These are phyloP conservation scores for Telmatochromis brachygnathus DNA, from an alignment of 2,113 vertebrate genomes.

Conservation along the genomic window DNA sequence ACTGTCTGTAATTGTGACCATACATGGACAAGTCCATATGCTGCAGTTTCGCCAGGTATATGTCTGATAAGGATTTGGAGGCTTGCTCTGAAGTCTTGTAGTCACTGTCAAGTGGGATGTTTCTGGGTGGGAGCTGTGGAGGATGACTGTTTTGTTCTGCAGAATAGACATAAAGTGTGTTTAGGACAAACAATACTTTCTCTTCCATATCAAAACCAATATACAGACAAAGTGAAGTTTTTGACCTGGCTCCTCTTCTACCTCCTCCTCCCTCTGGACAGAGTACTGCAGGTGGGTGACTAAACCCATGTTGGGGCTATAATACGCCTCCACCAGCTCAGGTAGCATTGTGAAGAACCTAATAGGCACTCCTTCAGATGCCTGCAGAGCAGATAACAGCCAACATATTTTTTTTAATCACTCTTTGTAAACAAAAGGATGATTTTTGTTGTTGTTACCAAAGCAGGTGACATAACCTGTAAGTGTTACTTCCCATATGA, in stretches of 20 bases:
- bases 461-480: neutral
- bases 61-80: conserved; percentile 74
- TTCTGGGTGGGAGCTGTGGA: conserved; percentile 87
- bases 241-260: conserved; percentile 83
- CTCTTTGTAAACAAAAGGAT: neutral
- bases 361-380: conserved; percentile 90
- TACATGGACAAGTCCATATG: conserved; percentile 82
- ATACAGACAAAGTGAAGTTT: neutral
- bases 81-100: conserved; percentile 55
- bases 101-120: conserved; percentile 69
- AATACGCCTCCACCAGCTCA: conserved; percentile 94
- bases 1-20: neutral
- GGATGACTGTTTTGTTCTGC: conserved; percentile 74
- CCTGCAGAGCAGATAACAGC: conserved; percentile 64
- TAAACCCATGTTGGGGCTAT: conserved; percentile 90
- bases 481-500: neutral
- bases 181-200: neutral
- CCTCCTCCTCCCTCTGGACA: conserved; percentile 83
- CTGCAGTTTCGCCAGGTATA: conserved; percentile 79
- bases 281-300: conserved; percentile 87
- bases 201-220: neutral
- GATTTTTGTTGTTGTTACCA: neutral
- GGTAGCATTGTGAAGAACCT: conserved; percentile 81
- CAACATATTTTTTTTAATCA: neutral
- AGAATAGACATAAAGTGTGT: neutral